A percentile compares a stretch with the other conserved stretches of the same genome.
phyloP scores from a whole-genome alignment of 1,140 invertebrate genomes.

The Sminthurides bifidus region DNA sequence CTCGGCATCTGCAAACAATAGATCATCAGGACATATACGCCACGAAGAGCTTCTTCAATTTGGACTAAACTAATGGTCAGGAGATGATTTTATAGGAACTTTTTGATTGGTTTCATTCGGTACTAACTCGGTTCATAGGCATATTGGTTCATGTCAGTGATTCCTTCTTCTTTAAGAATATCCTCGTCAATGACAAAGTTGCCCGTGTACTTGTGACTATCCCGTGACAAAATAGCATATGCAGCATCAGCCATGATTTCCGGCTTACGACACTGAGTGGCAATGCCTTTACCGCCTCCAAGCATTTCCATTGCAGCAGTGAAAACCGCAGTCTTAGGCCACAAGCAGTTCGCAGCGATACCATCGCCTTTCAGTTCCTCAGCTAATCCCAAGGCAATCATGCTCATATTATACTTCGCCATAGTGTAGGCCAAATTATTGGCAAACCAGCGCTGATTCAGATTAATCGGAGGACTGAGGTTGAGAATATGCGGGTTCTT shows the following conservation, averaged over 20 bases:
- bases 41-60: too few species aligned
- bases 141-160: slow-evolving; percentile 78
- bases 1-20: slow-evolving; percentile 39
- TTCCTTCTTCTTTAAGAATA: slow-evolving; percentile 61
- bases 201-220: slow-evolving; percentile 67
- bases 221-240: slow-evolving; percentile 71
- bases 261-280: slow-evolving; percentile 57
- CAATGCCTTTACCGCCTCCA: slow-evolving; percentile 39
- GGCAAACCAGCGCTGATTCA: slow-evolving; percentile 78
- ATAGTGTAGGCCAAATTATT: slow-evolving; percentile 81
- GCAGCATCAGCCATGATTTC: slow-evolving; percentile 94
- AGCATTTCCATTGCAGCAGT: slow-evolving; percentile 97
- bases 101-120: too few species aligned
- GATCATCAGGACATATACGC: too few species aligned
- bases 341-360: slow-evolving; percentile 92
- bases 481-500: slow-evolving; percentile 92
- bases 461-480: slow-evolving; percentile 82
- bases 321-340: slow-evolving; percentile 79
- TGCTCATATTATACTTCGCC: slow-evolving; percentile 98
- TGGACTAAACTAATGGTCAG: too few species aligned
- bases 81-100: too few species aligned
- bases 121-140: slow-evolving; percentile 60
- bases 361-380: slow-evolving; percentile 72
- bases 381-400: slow-evolving; percentile 94
- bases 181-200: slow-evolving; percentile 93